Evolutionary conservation across 1,140 invertebrate genomes (phyloP).

Genomic region (Rhizoglyphus robini): DNA sequence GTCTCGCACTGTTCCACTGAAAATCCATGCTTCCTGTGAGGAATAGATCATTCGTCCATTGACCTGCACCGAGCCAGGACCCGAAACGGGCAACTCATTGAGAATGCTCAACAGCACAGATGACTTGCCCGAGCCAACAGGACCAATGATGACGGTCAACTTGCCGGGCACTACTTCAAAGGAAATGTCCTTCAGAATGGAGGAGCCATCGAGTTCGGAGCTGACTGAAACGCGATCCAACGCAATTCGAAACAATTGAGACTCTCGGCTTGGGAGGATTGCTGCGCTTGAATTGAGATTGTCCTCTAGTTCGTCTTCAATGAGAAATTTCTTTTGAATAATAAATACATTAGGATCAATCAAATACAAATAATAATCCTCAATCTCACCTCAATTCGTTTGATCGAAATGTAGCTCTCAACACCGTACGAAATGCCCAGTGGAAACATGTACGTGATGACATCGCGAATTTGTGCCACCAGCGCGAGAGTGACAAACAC

Average conservation of each 20-base stretch:
- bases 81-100: no score
- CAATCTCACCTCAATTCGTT: constrained; percentile 35
- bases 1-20: constrained; percentile 48
- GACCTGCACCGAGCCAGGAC: no score
- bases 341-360: neutral
- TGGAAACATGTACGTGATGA: constrained; percentile 55
- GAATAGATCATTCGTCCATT: constrained; percentile 14
- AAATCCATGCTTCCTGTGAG: constrained; percentile 56
- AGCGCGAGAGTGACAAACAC: constrained; percentile 60
- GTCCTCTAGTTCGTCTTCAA: constrained; percentile 47
- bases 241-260: no score
- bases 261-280: no score
- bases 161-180: constrained; percentile 18
- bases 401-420: constrained; percentile 46
- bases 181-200: constrained; percentile 32
- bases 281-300: constrained; percentile 48
- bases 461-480: constrained; percentile 49
- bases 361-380: neutral
- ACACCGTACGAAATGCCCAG: constrained; percentile 44
- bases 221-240: constrained; percentile 35
- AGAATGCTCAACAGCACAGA: constrained; percentile 22
- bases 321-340: constrained; percentile 63
- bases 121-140: constrained; percentile 23
- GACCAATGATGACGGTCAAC: constrained; percentile 21
- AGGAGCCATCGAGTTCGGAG: constrained; percentile 52